Percentiles rank a stretch among this genome's conserved stretches.
Evolutionary conservation across 1,140 invertebrate genomes (phyloP).

Genomic region (Scylla paramamosain): DNA sequence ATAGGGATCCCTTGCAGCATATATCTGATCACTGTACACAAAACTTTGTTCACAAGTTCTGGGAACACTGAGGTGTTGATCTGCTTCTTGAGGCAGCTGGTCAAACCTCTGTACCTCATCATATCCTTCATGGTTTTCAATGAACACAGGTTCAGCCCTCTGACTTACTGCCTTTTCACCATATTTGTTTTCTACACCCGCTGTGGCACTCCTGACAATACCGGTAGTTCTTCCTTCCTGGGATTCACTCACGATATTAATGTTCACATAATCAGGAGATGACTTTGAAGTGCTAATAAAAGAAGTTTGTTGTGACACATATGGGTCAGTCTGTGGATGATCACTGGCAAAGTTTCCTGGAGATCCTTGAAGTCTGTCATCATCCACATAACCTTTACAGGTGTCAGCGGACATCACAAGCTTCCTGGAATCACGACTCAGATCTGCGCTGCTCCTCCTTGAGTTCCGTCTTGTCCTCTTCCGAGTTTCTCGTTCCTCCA

Average conservation of each 20-base stretch:
- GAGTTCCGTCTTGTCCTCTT: slow-evolving; percentile 75
- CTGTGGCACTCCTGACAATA: background rate
- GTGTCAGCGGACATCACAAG: background rate
- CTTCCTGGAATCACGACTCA: slow-evolving; percentile 59
- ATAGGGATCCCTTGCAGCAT: slow-evolving; percentile 77
- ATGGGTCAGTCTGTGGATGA: slow-evolving; percentile 10
- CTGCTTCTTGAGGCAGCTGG: slow-evolving; percentile 45
- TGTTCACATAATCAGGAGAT: slow-evolving; percentile 75
- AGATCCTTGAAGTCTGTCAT: slow-evolving; percentile 38
- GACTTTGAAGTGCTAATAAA: slow-evolving; percentile 40
- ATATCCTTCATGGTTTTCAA: slow-evolving; percentile 70
- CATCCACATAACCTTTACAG: slow-evolving; percentile 33
- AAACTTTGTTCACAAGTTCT: slow-evolving; percentile 71
- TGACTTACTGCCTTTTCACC: slow-evolving; percentile 68
- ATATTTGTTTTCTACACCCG: slow-evolving; percentile 42
- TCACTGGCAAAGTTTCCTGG: slow-evolving; percentile 54
- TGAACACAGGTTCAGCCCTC: slow-evolving; percentile 73
- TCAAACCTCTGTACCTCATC: slow-evolving; percentile 60
- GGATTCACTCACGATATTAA: slow-evolving; percentile 69
- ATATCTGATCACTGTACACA: slow-evolving; percentile 73
- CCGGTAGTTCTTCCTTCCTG: slow-evolving; percentile 39
- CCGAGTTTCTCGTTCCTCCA: slow-evolving; percentile 75
- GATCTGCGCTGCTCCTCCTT: slow-evolving; percentile 68
- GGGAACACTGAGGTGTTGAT: slow-evolving; percentile 36
- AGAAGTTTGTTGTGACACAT: slow-evolving; percentile 38